Conservation (phyloP, 1,140 invertebrate species). For the Fopius arisanus region DNA sequence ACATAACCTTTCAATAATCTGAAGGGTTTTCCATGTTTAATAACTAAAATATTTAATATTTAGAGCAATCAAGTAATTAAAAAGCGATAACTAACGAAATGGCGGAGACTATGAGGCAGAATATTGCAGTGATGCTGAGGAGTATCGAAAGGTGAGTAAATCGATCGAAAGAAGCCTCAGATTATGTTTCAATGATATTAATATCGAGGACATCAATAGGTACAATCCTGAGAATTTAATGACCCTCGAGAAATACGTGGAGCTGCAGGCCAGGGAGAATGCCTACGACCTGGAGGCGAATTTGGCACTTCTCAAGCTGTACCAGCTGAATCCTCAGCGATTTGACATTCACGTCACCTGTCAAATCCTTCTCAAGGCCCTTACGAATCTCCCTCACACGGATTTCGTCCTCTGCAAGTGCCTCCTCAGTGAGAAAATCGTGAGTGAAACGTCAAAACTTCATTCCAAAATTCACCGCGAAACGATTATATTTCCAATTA, state of each 20-base stretch:
- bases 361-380: constrained; percentile 90
- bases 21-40: no score
- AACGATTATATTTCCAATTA: no score
- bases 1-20: no score
- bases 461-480: no score
- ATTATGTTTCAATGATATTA: background rate
- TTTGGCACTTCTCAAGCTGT: constrained; percentile 88
- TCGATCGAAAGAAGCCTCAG: background rate
- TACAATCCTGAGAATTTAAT: constrained; percentile 95
- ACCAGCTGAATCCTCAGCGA: constrained; percentile 93
- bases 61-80: no score
- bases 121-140: constrained; percentile 76
- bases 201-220: constrained; percentile 61
- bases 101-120: constrained; percentile 80
- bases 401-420: constrained; percentile 98
- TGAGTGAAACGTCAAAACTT: constrained; percentile 59
- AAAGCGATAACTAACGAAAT: constrained; percentile 48
- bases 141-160: constrained; percentile 78
- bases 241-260: constrained; percentile 90
- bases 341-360: constrained; percentile 84
- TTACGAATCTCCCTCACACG: constrained; percentile 95
- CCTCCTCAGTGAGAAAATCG: constrained; percentile 85
- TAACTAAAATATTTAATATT: no score
- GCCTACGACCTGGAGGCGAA: constrained; percentile 97
- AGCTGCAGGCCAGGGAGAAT: constrained; percentile 91